These are phyloP conservation scores for Drosophila sp. DNA, from an alignment of 1,140 invertebrate genomes.

Conservation along the genomic window DNA sequence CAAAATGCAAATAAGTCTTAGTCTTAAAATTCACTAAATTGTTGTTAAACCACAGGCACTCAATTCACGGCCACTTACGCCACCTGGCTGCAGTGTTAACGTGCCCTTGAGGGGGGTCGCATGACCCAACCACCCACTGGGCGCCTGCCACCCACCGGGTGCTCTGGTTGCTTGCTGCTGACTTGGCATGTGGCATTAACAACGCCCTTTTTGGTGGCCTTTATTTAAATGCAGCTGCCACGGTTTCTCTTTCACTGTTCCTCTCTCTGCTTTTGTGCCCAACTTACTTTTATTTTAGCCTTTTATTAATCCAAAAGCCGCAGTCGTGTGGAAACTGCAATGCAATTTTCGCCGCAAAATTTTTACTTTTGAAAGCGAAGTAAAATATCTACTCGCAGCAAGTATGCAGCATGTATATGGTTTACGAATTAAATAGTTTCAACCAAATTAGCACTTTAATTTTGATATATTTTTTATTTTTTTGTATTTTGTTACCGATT, in stretches of 20 bases:
- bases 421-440: not conserved
- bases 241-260: conserved; percentile 3
- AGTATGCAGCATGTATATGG: not conserved
- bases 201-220: conserved; percentile 30
- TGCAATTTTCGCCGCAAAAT: conserved; percentile 31
- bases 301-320: conserved; percentile 29
- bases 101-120: conserved; percentile 71
- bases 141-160: conserved; percentile 42
- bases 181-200: conserved; percentile 37
- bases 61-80: conserved; percentile 56
- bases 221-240: conserved; percentile 34
- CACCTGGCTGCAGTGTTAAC: conserved; percentile 49
- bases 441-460: conserved; percentile 34
- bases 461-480: conserved; percentile 49
- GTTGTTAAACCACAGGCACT: conserved; percentile 48
- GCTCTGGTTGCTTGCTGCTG: conserved; percentile 16
- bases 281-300: conserved; percentile 42
- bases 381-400: not conserved
- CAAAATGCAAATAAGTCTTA: conserved; percentile 36
- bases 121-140: conserved; percentile 34
- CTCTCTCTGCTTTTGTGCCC: not conserved
- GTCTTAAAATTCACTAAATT: conserved; percentile 43
- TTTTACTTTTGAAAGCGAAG: conserved; percentile 8
- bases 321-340: conserved; percentile 28
- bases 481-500: too few relatives aligned